Evolutionary conservation across 2,888 invertebrate species (phyloP).

Genomic region (Iselma pallidipennis): DNA sequence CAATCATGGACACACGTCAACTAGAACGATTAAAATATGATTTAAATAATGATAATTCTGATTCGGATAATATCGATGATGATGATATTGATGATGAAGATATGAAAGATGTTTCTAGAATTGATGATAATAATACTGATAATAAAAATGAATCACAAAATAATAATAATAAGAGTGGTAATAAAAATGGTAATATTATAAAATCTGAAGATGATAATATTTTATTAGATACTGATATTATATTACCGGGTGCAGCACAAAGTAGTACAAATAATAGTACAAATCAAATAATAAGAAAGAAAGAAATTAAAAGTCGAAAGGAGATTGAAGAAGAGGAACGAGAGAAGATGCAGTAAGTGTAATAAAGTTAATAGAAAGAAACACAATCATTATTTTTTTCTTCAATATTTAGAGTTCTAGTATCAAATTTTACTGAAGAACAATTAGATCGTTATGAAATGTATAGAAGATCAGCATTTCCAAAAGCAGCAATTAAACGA

Average conservation of each 20-base stretch:
- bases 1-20: neutral
- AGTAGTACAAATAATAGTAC: slow-evolving; percentile 18
- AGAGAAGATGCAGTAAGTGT: slow-evolving; percentile 91
- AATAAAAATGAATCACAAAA: neutral
- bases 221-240: slow-evolving; percentile 47
- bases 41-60: slow-evolving; percentile 47
- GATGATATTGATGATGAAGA: slow-evolving; percentile 46
- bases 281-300: slow-evolving; percentile 56
- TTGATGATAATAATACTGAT: slow-evolving; percentile 42
- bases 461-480: slow-evolving; percentile 96
- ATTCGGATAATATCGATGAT: slow-evolving; percentile 47
- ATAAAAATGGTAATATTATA: slow-evolving; percentile 17
- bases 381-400: slow-evolving; percentile 9
- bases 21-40: slow-evolving; percentile 48
- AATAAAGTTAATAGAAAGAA: no score
- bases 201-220: slow-evolving; percentile 34
- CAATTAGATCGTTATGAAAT: slow-evolving; percentile 98
- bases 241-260: slow-evolving; percentile 49
- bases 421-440: slow-evolving; percentile 98
- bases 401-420: slow-evolving; percentile 73
- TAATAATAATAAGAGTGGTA: no score
- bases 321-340: slow-evolving; percentile 93
- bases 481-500: slow-evolving; percentile 95
- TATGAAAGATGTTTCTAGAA: no score
- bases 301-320: slow-evolving; percentile 74